Conservation (phyloP, 2,797 vertebrate species). For the Malurus leucopterus region DNA sequence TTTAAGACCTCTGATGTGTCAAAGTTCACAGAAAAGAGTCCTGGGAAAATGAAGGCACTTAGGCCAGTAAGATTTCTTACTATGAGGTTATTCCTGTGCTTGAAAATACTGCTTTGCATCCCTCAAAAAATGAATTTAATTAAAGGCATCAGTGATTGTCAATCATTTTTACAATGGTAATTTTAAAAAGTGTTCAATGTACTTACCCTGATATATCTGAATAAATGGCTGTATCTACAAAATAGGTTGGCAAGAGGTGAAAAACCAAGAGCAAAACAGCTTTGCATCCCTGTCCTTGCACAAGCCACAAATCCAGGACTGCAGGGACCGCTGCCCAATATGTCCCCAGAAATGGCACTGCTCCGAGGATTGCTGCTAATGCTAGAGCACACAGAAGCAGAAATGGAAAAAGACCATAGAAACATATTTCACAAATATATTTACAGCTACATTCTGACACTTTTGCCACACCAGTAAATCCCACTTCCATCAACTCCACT, state of each 20-base stretch:
- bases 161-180: neutral
- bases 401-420: neutral
- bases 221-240: conserved; percentile 97
- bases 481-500: neutral
- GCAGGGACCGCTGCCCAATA: conserved; percentile 96
- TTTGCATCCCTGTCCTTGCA: conserved; percentile 90
- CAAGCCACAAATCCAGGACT: conserved; percentile 93
- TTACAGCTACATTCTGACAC: neutral
- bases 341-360: conserved; percentile 94
- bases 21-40: neutral
- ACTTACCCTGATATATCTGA: conserved; percentile 97
- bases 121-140: neutral
- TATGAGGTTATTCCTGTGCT: neutral
- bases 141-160: neutral
- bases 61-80: neutral
- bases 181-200: neutral
- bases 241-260: conserved; percentile 95
- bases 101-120: neutral
- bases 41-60: neutral
- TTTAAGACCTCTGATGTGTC: neutral
- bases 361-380: conserved; percentile 93
- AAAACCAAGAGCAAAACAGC: conserved; percentile 89
- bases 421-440: neutral
- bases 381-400: conserved; percentile 70
- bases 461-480: neutral